Percentiles rank a stretch among this genome's conserved stretches.
phyloP scores from a whole-genome alignment of 2,113 vertebrate genomes.

The Neolamprologus tretocephalus region DNA sequence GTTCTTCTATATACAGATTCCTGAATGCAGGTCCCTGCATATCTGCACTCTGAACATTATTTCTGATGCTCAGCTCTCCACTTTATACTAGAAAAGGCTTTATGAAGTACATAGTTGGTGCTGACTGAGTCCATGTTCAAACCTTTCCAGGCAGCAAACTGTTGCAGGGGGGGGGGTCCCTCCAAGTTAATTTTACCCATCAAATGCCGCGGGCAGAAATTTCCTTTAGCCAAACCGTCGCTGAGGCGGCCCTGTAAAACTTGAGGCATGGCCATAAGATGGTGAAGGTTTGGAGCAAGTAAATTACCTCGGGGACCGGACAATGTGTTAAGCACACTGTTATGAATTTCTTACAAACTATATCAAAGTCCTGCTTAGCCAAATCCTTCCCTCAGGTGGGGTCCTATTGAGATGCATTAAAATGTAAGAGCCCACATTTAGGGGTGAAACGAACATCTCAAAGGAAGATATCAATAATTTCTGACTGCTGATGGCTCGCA shows the following conservation, averaged over 20 bases:
- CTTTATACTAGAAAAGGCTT: background rate
- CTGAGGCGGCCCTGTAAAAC: constrained; percentile 26
- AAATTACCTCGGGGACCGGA: constrained; percentile 33
- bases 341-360: constrained; percentile 42
- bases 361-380: constrained; percentile 46
- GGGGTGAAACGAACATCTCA: constrained; percentile 29
- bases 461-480: constrained; percentile 42
- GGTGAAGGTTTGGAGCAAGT: constrained; percentile 25
- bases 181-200: constrained; percentile 28
- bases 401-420: constrained; percentile 45
- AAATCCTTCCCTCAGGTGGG: constrained; percentile 19
- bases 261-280: constrained; percentile 8
- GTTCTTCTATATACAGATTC: background rate
- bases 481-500: constrained; percentile 2
- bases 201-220: background rate
- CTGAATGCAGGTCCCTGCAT: background rate
- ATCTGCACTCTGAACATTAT: background rate
- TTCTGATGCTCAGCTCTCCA: background rate
- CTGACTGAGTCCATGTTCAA: constrained; percentile 5
- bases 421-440: constrained; percentile 40
- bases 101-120: background rate
- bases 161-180: background rate
- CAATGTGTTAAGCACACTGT: constrained; percentile 35
- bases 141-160: constrained; percentile 16
- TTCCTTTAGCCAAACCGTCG: background rate